Conservation (phyloP, 1,140 invertebrate genomes). For the Bombus affinis region DNA sequence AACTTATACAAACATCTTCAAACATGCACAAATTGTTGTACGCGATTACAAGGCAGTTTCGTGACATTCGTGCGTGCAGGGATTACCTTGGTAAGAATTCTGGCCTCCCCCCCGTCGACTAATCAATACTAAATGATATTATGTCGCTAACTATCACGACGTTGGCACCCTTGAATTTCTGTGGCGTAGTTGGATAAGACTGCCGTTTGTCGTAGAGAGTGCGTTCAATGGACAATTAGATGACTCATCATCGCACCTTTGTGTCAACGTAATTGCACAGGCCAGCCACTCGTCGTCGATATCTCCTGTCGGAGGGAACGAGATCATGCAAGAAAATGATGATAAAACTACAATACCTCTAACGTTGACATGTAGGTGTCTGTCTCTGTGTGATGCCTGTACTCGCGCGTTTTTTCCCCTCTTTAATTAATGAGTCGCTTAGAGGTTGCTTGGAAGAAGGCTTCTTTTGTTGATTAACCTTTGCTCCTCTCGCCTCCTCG, state of each 20-base stretch:
- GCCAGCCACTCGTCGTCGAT: not conserved
- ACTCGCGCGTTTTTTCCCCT: not conserved
- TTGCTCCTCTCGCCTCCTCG: not conserved
- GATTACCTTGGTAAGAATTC: conserved; percentile 46
- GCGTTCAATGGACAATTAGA: conserved; percentile 12
- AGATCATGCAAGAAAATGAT: conserved; percentile 1
- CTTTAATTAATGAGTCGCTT: conserved; percentile 25
- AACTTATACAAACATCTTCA: not conserved
- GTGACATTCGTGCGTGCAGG: conserved; percentile 51
- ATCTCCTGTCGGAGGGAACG: not conserved
- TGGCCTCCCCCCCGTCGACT: not conserved
- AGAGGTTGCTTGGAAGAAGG: not conserved
- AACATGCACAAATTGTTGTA: no score
- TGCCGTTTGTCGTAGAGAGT: not conserved
- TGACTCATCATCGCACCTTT: conserved; percentile 18
- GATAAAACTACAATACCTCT: not conserved
- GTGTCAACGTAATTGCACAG: conserved; percentile 15
- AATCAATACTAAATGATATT: conserved; percentile 63
- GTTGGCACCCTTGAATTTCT: conserved; percentile 53
- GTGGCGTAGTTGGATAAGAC: conserved; percentile 11
- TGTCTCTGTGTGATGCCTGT: no score
- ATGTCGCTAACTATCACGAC: conserved; percentile 26
- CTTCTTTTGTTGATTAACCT: not conserved
- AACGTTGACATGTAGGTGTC: not conserved
- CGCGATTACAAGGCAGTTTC: conserved; percentile 1